Evolutionary conservation across 2,797 vertebrate genomes (phyloP).

Genomic region (Gephyroberyx darwinii): DNA sequence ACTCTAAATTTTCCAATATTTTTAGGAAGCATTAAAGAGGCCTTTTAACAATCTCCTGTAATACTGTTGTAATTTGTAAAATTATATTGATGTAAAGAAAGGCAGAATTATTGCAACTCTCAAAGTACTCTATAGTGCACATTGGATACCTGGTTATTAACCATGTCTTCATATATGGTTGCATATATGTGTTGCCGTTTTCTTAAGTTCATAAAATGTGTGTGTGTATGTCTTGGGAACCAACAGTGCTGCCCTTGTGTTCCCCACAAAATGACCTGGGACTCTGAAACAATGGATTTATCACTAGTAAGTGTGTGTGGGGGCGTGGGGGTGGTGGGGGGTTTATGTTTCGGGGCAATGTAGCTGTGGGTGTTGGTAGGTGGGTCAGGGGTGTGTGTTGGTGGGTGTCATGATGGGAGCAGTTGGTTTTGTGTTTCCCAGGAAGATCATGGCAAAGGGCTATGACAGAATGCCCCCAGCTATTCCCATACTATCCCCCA

Average conservation of each 20-base stretch:
- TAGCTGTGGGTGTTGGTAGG: background rate
- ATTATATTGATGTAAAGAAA: conserved; percentile 39
- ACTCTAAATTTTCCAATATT: background rate
- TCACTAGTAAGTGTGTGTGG: conserved; percentile 71
- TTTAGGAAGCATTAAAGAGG: background rate
- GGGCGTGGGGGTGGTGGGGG: conserved; percentile 2
- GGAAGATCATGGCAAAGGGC: conserved; percentile 10
- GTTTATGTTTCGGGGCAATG: conserved; percentile 1
- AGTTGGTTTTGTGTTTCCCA: conserved; percentile 26
- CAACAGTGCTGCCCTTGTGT: conserved; percentile 78
- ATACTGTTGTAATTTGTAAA: background rate
- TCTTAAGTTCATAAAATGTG: conserved; percentile 30
- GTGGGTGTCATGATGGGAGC: conserved; percentile 28
- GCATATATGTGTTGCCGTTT: conserved; percentile 46
- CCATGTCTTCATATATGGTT: conserved; percentile 52
- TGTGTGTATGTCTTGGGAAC: conserved; percentile 74
- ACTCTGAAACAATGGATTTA: conserved; percentile 76
- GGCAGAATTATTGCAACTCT: conserved; percentile 64
- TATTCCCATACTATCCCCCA: conserved; percentile 52
- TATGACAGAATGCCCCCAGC: conserved; percentile 45
- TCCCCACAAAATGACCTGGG: background rate
- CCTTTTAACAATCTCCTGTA: background rate
- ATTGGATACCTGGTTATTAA: conserved; percentile 79
- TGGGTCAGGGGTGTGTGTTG: background rate
- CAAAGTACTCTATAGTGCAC: conserved; percentile 13